phyloP scores from a whole-genome alignment of 92 coral and sea anemone species.

The Porites evermanni region DNA sequence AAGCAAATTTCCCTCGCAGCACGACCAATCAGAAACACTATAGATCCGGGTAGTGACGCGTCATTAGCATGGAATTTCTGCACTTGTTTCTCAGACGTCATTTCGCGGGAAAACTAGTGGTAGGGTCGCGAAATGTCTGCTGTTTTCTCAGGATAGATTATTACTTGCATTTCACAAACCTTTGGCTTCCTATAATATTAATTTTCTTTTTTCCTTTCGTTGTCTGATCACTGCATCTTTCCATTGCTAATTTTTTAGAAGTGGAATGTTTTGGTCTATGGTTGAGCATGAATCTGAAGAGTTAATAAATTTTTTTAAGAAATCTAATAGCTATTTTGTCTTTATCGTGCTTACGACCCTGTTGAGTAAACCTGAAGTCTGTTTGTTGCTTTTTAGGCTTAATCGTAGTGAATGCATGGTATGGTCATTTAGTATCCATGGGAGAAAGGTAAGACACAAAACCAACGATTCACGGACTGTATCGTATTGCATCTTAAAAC shows the following conservation, averaged over 20 bases:
- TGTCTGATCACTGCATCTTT: not conserved
- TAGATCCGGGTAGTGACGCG: no score
- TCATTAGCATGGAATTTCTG: no score
- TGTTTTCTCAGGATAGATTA: no score
- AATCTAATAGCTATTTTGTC: not conserved
- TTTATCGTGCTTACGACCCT: not conserved
- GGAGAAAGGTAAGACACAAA: slow-evolving; percentile 40
- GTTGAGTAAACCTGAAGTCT: not conserved
- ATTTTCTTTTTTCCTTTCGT: no score
- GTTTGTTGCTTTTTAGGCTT: slow-evolving; percentile 62
- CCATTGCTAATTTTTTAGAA: slow-evolving; percentile 39
- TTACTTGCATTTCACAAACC: no score
- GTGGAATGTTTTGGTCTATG: slow-evolving; percentile 81
- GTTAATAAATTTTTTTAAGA: not conserved
- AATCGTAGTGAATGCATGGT: slow-evolving; percentile 88
- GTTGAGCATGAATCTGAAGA: slow-evolving; percentile 69
- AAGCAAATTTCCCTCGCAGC: no score
- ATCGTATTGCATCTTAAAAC: no score
- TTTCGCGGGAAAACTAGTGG: no score
- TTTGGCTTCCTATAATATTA: no score
- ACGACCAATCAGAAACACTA: no score
- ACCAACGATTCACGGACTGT: not conserved
- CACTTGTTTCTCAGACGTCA: no score
- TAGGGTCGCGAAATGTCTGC: no score
- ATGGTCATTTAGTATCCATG: slow-evolving; percentile 88